Conservation (phyloP, 92 coral and sea anemone species). For the Palythoa grandis region DNA sequence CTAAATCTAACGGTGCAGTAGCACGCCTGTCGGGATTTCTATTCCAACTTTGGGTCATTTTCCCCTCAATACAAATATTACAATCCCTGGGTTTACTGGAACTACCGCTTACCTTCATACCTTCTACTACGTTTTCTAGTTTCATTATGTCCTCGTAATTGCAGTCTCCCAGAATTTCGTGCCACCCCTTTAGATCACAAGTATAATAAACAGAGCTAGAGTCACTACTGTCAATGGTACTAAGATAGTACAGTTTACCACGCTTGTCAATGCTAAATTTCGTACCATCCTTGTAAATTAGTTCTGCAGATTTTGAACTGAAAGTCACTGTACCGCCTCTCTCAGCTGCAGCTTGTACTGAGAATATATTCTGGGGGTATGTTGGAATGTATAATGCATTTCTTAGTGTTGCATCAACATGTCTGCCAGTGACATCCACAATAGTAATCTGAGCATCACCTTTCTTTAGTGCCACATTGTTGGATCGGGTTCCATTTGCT, state of each 20-base stretch:
- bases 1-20: slow-evolving; percentile 52
- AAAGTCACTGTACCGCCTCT: slow-evolving; percentile 53
- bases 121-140: slow-evolving; percentile 46
- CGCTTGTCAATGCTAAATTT: slow-evolving; percentile 46
- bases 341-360: slow-evolving; percentile 62
- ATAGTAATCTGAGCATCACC: slow-evolving; percentile 52
- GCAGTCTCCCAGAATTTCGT: slow-evolving; percentile 56
- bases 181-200: slow-evolving; percentile 39
- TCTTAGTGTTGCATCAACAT: slow-evolving; percentile 46
- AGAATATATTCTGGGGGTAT: slow-evolving; percentile 55
- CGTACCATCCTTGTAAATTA: slow-evolving; percentile 56
- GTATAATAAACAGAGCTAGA: slow-evolving; percentile 38
- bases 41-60: slow-evolving; percentile 55
- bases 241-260: slow-evolving; percentile 51
- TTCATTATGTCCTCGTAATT: slow-evolving; percentile 51
- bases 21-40: slow-evolving; percentile 57
- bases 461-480: slow-evolving; percentile 55
- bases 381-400: slow-evolving; percentile 52
- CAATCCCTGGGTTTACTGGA: slow-evolving; percentile 51
- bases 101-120: slow-evolving; percentile 59
- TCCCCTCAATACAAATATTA: slow-evolving; percentile 53
- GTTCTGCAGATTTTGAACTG: slow-evolving; percentile 49
- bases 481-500: slow-evolving; percentile 49
- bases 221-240: slow-evolving; percentile 32
- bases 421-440: slow-evolving; percentile 49